Evolutionary conservation across 2,888 invertebrate species (phyloP).

Genomic region (Carabus problematicus): DNA sequence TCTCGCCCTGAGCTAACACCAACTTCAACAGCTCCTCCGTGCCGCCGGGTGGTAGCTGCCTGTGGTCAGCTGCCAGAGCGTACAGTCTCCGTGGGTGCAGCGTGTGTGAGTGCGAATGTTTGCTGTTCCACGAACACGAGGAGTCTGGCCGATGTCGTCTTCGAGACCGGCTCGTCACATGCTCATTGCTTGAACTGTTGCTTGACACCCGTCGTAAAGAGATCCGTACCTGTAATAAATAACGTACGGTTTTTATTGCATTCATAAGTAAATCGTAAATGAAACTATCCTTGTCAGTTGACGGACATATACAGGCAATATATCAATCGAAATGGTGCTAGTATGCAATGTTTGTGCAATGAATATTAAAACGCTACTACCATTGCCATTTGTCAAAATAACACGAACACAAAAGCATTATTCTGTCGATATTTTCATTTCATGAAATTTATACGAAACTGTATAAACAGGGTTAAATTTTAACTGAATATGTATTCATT

Average conservation of each 20-base stretch:
- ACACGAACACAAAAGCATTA: too few species aligned
- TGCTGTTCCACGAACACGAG: slow-evolving; percentile 54
- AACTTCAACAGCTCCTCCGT: slow-evolving; percentile 64
- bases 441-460: too few species aligned
- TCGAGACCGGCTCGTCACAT: slow-evolving; percentile 53
- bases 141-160: slow-evolving; percentile 54
- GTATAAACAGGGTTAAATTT: too few species aligned
- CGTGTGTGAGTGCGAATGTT: slow-evolving; percentile 56
- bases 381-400: too few species aligned
- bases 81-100: slow-evolving; percentile 59
- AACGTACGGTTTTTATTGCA: background rate
- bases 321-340: too few species aligned
- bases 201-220: slow-evolving; percentile 52
- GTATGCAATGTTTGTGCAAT: too few species aligned
- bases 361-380: too few species aligned
- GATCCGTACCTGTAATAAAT: slow-evolving; percentile 56
- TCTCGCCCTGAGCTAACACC: slow-evolving; percentile 68
- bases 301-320: too few species aligned
- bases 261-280: slow-evolving; percentile 3
- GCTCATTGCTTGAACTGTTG: slow-evolving; percentile 54
- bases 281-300: background rate
- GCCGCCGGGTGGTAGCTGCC: slow-evolving; percentile 50
- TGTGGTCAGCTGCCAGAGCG: slow-evolving; percentile 55
- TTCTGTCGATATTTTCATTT: too few species aligned
- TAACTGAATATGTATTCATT: too few species aligned